A percentile compares a stretch with the other conserved stretches of the same genome.
Conservation (phyloP, 2,888 invertebrate species). For the Gortyna flavago region DNA sequence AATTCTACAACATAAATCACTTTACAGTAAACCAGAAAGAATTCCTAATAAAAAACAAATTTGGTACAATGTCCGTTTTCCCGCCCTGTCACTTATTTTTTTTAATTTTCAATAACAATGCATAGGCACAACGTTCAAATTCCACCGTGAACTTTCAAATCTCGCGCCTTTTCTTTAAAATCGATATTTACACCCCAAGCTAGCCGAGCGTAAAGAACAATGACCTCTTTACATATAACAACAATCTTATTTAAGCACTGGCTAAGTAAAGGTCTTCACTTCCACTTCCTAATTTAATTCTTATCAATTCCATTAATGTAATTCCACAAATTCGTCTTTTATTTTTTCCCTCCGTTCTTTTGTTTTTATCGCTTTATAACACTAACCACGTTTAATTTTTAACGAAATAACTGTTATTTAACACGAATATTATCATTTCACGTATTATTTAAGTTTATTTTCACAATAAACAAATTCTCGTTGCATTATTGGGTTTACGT, state of each 20-base stretch:
- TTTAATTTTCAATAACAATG: not conserved
- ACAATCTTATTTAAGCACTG: constrained; percentile 54
- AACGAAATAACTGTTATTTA: constrained; percentile 2
- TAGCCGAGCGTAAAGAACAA: constrained; percentile 74
- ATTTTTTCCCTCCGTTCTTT: constrained; percentile 48
- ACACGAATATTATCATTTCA: constrained; percentile 11
- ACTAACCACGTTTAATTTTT: constrained; percentile 35
- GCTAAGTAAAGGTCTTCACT: constrained; percentile 29
- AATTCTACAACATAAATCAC: not conserved
- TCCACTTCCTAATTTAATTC: constrained; percentile 29
- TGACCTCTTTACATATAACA: constrained; percentile 77
- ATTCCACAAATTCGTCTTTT: constrained; percentile 27
- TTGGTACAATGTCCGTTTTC: constrained; percentile 1
- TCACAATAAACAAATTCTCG: constrained; percentile 64
- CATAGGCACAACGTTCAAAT: constrained; percentile 22
- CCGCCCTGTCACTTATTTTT: constrained; percentile 41
- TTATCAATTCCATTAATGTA: constrained; percentile 60
- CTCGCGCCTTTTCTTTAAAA: constrained; percentile 82
- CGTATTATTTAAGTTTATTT: constrained; percentile 44
- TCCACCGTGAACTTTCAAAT: constrained; percentile 68
- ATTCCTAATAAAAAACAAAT: not conserved
- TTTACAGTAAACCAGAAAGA: not conserved
- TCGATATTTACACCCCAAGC: constrained; percentile 83
- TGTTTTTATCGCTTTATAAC: constrained; percentile 48
- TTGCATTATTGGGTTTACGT: constrained; percentile 75